These are phyloP conservation scores for Torymus aiolomorphi DNA, from an alignment of 2,888 invertebrate genomes.

Conservation along the genomic window DNA sequence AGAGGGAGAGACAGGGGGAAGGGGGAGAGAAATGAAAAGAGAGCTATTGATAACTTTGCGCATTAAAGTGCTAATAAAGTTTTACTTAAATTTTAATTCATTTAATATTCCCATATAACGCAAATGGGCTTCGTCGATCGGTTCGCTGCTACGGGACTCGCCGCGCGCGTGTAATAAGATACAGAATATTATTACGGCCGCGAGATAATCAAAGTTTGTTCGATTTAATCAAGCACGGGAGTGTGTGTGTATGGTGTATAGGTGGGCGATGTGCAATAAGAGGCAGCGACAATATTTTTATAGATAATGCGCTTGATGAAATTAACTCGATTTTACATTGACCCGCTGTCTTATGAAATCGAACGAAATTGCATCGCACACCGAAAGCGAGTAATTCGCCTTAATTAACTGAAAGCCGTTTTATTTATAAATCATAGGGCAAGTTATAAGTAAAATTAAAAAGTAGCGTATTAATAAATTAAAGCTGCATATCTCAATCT, in stretches of 20 bases:
- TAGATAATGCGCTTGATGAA: background rate
- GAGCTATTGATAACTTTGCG: background rate
- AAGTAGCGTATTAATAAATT: too few relatives aligned
- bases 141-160: background rate
- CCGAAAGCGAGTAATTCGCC: too few relatives aligned
- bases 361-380: background rate
- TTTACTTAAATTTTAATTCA: conserved; percentile 20
- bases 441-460: too few relatives aligned
- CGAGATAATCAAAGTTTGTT: conserved; percentile 1
- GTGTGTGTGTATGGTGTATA: too few relatives aligned
- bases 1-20: too few relatives aligned
- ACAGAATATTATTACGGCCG: too few relatives aligned
- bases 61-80: background rate
- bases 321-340: conserved; percentile 3
- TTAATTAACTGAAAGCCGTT: too few relatives aligned
- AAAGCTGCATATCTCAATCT: too few relatives aligned
- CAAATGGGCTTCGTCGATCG: conserved; percentile 7
- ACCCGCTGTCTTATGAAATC: background rate
- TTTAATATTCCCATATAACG: conserved; percentile 2
- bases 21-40: too few relatives aligned
- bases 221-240: conserved; percentile 9
- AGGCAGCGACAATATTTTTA: too few relatives aligned
- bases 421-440: too few relatives aligned
- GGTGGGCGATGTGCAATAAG: conserved; percentile 1
- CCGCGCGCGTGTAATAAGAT: background rate